Evolutionary conservation across 2,113 vertebrate species (phyloP), one percentile per base, ranked within the genome.

Genomic region (Todiramphus saurophagus): DNA sequence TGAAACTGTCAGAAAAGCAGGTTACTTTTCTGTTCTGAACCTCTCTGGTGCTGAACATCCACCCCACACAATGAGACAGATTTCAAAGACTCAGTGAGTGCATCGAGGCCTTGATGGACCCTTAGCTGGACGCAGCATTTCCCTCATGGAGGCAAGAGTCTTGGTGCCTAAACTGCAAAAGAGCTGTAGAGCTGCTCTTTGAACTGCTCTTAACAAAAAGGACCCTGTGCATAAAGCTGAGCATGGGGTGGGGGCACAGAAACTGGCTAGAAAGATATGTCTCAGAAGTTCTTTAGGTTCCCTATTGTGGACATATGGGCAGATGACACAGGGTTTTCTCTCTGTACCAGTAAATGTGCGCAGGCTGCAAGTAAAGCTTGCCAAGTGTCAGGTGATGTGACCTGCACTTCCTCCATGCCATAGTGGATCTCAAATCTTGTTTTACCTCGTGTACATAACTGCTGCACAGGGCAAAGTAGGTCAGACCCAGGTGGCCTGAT

Each of bases 111-210:
- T 11, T 12, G 9, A 13, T 41, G 33, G 4, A 70, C 33, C 21
- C 55, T 73, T 59, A 25, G 59, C 7, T 60, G 50, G 39, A 63
- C 58, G 33, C 43, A 70, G 5, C 0, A 0, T 50, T 80, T 73
- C 31, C 31, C 25, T 21, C 14, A 7, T 4, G 1, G 7, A 27
- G 11, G 4, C 0, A 0, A 43, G 11, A 72, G 4, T 16, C 44
- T 39, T 43, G 25, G 35, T 30, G 6, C 7, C 23, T 43, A 39
- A 68, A 35, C 16, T n/a, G 13, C 41, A 76, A n/a, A 86, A 12
- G n/a, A 67, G 62, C 25, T 24, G 2, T 41, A 59, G 72, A 59
- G 17, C 43, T 73, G 48, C 69, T 70, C 28, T 55, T 85, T 43
- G 31, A 25, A 13, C 14, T 31, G 24, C 18, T 80, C 15, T 53